These are phyloP conservation scores for Adrianichthys oophorus DNA, from an alignment of 2,797 vertebrate species.

Conservation along the genomic window DNA sequence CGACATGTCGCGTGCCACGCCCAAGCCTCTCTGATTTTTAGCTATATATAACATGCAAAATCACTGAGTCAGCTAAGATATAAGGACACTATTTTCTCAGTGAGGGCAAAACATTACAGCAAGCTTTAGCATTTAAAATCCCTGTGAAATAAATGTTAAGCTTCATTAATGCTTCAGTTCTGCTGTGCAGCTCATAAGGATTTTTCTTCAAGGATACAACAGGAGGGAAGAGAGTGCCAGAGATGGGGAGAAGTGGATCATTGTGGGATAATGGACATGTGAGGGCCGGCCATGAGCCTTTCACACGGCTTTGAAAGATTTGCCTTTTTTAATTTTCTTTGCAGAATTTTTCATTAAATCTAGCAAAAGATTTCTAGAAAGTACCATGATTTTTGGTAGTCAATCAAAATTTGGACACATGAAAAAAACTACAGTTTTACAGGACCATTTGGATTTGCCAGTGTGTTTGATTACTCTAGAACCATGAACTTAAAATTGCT, in stretches of 20 bases:
- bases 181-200: constrained; percentile 45
- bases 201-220: constrained; percentile 47
- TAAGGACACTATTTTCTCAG: constrained; percentile 9
- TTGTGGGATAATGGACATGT: constrained; percentile 25
- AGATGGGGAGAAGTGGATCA: constrained; percentile 36
- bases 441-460: too few species aligned
- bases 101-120: constrained; percentile 32
- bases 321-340: too few species aligned
- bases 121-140: constrained; percentile 45
- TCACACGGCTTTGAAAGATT: too few species aligned
- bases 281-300: too few species aligned
- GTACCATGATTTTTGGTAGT: too few species aligned
- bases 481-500: too few species aligned
- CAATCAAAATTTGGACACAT: too few species aligned
- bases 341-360: too few species aligned
- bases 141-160: constrained; percentile 53
- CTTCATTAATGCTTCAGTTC: constrained; percentile 44
- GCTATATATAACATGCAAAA: constrained; percentile 4
- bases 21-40: constrained; percentile 4
- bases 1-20: neutral
- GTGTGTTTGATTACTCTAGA: too few species aligned
- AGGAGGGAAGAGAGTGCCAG: constrained; percentile 17
- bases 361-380: too few species aligned
- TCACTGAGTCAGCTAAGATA: constrained; percentile 5
- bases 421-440: too few species aligned